phyloP scores from a whole-genome alignment of 2,888 invertebrate species.

The Dorcus hopei region DNA sequence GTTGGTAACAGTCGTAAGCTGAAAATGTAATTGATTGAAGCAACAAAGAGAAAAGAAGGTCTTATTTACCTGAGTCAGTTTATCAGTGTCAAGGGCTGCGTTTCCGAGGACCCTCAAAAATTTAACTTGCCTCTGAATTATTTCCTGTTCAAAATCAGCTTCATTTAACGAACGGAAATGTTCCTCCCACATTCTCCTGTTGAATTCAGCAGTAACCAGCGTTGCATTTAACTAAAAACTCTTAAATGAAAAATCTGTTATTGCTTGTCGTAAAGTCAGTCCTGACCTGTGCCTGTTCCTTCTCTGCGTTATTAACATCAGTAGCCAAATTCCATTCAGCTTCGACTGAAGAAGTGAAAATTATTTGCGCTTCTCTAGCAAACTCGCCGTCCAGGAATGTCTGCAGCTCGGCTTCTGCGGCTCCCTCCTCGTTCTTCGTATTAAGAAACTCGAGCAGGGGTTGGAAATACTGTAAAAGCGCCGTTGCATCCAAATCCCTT shows the following conservation, averaged over 20 bases:
- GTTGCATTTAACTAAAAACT: constrained; percentile 30
- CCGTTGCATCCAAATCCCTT: constrained; percentile 53
- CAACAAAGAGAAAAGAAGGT: background rate
- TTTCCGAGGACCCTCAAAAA: constrained; percentile 50
- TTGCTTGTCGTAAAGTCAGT: background rate
- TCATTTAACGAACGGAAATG: constrained; percentile 40
- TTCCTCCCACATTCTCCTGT: constrained; percentile 46
- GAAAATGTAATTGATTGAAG: constrained; percentile 6
- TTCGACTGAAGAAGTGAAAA: constrained; percentile 6
- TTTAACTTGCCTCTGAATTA: constrained; percentile 47
- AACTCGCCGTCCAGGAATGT: constrained; percentile 5
- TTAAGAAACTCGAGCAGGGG: constrained; percentile 56
- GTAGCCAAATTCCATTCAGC: constrained; percentile 28
- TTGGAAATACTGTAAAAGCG: constrained; percentile 57
- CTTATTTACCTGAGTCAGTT: constrained; percentile 41
- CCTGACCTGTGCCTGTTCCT: constrained; percentile 31
- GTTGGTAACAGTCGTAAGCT: constrained; percentile 32
- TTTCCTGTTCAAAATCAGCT: constrained; percentile 44
- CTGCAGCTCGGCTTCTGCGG: constrained; percentile 4
- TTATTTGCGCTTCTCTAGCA: constrained; percentile 1
- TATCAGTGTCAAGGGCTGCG: constrained; percentile 45
- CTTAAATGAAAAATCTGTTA: background rate
- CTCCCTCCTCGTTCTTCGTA: constrained; percentile 45
- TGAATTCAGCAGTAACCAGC: constrained; percentile 36
- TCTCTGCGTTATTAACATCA: constrained; percentile 36